Conservation (phyloP, 2,113 vertebrate species). For the Butastur rufipennis region DNA sequence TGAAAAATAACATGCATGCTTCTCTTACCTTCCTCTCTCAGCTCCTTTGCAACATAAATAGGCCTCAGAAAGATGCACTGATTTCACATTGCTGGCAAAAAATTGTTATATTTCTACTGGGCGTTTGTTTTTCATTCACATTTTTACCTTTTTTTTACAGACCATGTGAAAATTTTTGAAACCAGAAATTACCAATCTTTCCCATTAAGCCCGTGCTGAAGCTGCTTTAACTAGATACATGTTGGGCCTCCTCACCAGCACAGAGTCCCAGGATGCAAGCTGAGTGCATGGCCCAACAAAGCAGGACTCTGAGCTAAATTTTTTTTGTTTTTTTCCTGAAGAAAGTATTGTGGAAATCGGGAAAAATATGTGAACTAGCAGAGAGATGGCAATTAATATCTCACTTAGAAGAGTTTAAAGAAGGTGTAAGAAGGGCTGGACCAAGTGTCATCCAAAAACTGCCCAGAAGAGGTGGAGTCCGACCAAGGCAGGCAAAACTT, state of each 20-base stretch:
- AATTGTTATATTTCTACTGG: neutral
- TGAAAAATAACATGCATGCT: neutral
- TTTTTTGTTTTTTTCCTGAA: neutral
- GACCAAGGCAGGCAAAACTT: neutral
- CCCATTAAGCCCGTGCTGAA: neutral
- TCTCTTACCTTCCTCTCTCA: neutral
- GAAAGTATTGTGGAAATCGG: neutral
- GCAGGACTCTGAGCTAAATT: neutral
- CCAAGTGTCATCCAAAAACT: neutral
- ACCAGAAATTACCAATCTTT: neutral
- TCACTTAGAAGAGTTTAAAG: neutral
- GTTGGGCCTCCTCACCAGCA: neutral
- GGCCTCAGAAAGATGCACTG: neutral
- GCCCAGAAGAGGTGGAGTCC: neutral
- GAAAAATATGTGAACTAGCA: neutral
- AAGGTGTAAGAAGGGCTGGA: neutral
- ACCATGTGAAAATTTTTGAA: neutral
- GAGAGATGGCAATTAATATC: neutral
- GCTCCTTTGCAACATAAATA: neutral
- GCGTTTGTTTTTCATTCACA: neutral
- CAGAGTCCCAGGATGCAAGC: neutral
- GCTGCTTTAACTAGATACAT: neutral
- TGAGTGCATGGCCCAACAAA: neutral
- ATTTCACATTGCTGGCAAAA: neutral
- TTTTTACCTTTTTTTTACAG: neutral